Evolutionary conservation across 2,888 invertebrate species (phyloP).

Genomic region (Oxyteleia sp.): DNA sequence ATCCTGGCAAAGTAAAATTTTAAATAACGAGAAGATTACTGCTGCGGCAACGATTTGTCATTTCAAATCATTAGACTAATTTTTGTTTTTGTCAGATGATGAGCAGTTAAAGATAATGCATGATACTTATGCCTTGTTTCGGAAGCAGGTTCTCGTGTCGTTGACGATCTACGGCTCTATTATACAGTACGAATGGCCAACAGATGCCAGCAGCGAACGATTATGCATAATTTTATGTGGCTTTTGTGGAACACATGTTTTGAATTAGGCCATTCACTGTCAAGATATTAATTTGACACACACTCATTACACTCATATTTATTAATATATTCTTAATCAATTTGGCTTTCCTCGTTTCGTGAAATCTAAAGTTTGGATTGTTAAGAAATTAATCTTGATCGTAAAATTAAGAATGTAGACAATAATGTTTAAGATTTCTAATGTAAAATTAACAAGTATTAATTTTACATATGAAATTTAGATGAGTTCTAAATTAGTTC

Average conservation of each 20-base stretch:
- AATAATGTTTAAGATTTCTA: too few species aligned
- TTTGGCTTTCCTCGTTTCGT: background rate
- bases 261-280: slow-evolving; percentile 81
- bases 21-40: too few species aligned
- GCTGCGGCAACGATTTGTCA: too few species aligned
- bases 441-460: too few species aligned
- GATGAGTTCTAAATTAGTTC: too few species aligned
- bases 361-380: background rate
- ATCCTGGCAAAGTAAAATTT: too few species aligned
- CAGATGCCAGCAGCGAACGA: slow-evolving; percentile 80
- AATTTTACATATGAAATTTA: too few species aligned
- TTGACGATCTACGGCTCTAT: slow-evolving; percentile 71
- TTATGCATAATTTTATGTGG: slow-evolving; percentile 85
- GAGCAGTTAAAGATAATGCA: slow-evolving; percentile 55
- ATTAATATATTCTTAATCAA: slow-evolving; percentile 14
- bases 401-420: too few species aligned
- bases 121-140: slow-evolving; percentile 51
- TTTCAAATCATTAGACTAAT: slow-evolving; percentile 29
- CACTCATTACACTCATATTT: slow-evolving; percentile 29
- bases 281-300: slow-evolving; percentile 77
- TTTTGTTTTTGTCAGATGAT: slow-evolving; percentile 52
- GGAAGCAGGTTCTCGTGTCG: slow-evolving; percentile 71
- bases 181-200: slow-evolving; percentile 76
- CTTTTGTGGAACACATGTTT: slow-evolving; percentile 82
- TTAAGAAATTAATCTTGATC: too few species aligned